Evolutionary conservation across 2,888 invertebrate genomes (phyloP).

Genomic region (Lepidocyrtoides sp.): DNA sequence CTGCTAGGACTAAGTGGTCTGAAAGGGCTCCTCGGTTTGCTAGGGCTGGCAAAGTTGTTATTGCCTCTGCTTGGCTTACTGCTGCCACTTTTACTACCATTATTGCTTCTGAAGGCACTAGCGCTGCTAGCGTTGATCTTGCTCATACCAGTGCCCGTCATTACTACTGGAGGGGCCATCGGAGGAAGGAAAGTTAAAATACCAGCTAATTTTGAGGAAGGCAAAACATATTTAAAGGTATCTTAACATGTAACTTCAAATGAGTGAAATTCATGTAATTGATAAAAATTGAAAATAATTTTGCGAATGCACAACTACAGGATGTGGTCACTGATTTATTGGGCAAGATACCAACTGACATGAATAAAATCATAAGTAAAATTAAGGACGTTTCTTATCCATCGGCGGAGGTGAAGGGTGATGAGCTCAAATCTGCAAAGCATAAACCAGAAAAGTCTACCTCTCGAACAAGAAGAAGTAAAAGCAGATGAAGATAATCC

Average conservation of each 20-base stretch:
- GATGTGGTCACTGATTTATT: conserved; percentile 70
- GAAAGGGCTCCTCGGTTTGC: conserved; percentile 77
- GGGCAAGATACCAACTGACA: conserved; percentile 70
- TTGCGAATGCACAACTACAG: conserved; percentile 25
- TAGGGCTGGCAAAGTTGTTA: conserved; percentile 71
- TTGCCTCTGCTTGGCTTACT: conserved; percentile 72
- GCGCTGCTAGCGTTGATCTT: conserved; percentile 69
- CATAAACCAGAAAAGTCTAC: not conserved
- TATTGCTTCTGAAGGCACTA: conserved; percentile 71
- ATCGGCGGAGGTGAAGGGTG: not conserved
- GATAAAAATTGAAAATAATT: not conserved
- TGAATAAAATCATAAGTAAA: conserved; percentile 77
- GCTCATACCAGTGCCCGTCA: conserved; percentile 80
- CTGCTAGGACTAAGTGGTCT: conserved; percentile 67
- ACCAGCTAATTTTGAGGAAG: conserved; percentile 59
- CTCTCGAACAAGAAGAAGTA: not conserved
- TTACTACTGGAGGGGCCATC: conserved; percentile 67
- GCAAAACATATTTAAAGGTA: conserved; percentile 76
- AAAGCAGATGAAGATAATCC: conserved; percentile 53
- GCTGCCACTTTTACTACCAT: conserved; percentile 73
- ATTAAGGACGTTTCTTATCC: conserved; percentile 60
- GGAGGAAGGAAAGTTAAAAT: conserved; percentile 22
- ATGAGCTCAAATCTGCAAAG: conserved; percentile 5
- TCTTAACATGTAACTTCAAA: too few relatives aligned
- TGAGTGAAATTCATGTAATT: too few relatives aligned